These are phyloP conservation scores for Abrostola tripartita DNA, from an alignment of 2,888 invertebrate genomes.

Conservation along the genomic window DNA sequence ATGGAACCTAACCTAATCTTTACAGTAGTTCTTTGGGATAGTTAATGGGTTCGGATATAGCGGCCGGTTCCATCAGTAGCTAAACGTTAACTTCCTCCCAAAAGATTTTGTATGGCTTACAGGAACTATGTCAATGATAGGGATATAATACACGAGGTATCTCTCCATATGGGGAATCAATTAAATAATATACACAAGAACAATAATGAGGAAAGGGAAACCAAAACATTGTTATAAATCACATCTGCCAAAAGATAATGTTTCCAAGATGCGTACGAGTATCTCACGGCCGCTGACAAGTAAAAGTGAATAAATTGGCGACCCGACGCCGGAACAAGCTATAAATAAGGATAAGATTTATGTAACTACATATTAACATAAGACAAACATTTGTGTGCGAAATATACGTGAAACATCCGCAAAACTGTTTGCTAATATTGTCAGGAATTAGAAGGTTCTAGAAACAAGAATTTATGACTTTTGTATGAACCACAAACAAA, in stretches of 20 bases:
- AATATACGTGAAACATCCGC: background rate
- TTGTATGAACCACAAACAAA: no score
- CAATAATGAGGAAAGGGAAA: slow-evolving; percentile 37
- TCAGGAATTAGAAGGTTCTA: background rate
- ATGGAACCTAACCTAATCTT: no score
- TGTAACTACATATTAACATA: slow-evolving; percentile 38
- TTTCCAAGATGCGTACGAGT: slow-evolving; percentile 40
- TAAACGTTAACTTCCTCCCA: no score
- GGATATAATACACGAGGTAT: background rate
- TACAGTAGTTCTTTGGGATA: no score
- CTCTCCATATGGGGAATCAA: background rate
- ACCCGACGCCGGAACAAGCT: slow-evolving; percentile 27
- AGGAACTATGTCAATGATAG: no score
- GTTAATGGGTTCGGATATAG: no score
- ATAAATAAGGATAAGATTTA: slow-evolving; percentile 40
- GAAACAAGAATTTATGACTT: background rate
- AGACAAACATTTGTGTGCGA: slow-evolving; percentile 15
- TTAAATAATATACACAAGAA: background rate
- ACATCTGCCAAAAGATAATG: slow-evolving; percentile 35
- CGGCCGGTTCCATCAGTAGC: no score
- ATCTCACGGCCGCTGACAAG: slow-evolving; percentile 40
- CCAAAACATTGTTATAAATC: slow-evolving; percentile 25
- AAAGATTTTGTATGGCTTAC: no score
- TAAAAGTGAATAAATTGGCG: slow-evolving; percentile 50
- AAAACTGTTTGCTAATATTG: slow-evolving; percentile 4